Base-by-base conservation (phyloP, 2,888 invertebrate genomes). In the Lymantria dispar region DNA sequence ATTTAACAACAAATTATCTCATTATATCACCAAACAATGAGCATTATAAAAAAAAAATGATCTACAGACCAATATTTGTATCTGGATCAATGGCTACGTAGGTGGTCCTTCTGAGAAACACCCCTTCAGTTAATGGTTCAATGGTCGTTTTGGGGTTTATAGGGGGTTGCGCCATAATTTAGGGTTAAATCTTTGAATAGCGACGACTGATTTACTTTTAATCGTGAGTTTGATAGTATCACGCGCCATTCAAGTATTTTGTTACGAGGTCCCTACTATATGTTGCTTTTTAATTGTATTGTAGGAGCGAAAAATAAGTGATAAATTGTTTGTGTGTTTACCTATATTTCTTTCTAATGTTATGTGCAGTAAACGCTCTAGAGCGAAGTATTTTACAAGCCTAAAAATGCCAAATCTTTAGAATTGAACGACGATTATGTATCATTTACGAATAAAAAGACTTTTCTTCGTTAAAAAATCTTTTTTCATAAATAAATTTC, bases 41-140 rank as follows among this genome's bases (percentile, higher is more conserved):
- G 60, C 56, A 64, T 63, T 66, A 73, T 72, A 77, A 74, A 73
- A 50, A 56, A 69, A 75, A 74, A 72, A 68, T 64, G 68, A 71
- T 64, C 68, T 68, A 76, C 63, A 80, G 80, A 80, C 78, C 80
- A 79, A 67, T 73, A 72, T 70, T 70, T 67, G 61, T 64, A 83
- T 79, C 67, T 83, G 76, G 80, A 83, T 83, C 85, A 84, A 83
- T 83, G 74, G 74, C 87, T 45, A 62, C 80, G 84, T 76, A 68
- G 88, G 89, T 89, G 89, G 89, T 85, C 89, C 15, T 69, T 88
- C 88, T 74, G 47, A 68, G 88, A 89, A 87, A 64, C 78, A 82
- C 80, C 87, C 85, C 85, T 81, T 80, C 76, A 70, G 69, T 75
- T 77, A 80, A 78, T 79, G 73, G 78, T 68, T 60, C 58, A 71